Evolutionary conservation across 2,113 vertebrate genomes (phyloP), one percentile per base, ranked within the genome.

Genomic region (Brachyhypopomus gauderio): DNA sequence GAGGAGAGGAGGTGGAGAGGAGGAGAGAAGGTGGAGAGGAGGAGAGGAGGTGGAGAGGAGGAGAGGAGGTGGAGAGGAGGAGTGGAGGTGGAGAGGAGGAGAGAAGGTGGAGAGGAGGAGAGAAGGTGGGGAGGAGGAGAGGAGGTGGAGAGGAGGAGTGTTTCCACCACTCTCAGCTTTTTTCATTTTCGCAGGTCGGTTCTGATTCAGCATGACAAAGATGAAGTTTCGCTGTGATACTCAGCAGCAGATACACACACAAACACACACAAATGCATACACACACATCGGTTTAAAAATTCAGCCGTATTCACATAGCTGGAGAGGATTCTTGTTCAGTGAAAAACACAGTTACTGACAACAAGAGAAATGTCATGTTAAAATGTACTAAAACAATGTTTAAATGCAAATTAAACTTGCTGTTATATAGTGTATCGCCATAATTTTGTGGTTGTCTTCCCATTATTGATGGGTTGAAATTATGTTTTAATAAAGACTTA

Each of bases 131-230:
- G n/a, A n/a, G n/a, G n/a, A n/a, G n/a, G n/a, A n/a, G n/a, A n/a
- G 1, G 67, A 69, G 25, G 64, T 62, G 36, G 70, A 30, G n/a
- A 19, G 52, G 64, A 60, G 36, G 58, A 72, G 23, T 20, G 34
- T 80, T 80, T 71, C 38, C 58, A 62, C 36, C 2, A 63, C 19
- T 25, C 58, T 2, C 3, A 62, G 55, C 14, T 56, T 52, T 69
- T 62, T 41, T 62, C 64, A 45, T 80, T 80, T 45, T 27, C 70
- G 38, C 41, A 63, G 55, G 64, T 63, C 78, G 75, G 36, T 82
- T 83, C 25, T 74, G 55, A 84, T 80, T 79, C 71, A 62, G 63
- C 27, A n/a, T 60, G 52, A 79, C 77, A 69, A 69, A 79, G 62
- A 71, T 20, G 48, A 82, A 75, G 30, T 25, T 22, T 16, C 27